Conservation (phyloP, 2,888 invertebrate genomes). For the Neocrepidodera transversa region DNA sequence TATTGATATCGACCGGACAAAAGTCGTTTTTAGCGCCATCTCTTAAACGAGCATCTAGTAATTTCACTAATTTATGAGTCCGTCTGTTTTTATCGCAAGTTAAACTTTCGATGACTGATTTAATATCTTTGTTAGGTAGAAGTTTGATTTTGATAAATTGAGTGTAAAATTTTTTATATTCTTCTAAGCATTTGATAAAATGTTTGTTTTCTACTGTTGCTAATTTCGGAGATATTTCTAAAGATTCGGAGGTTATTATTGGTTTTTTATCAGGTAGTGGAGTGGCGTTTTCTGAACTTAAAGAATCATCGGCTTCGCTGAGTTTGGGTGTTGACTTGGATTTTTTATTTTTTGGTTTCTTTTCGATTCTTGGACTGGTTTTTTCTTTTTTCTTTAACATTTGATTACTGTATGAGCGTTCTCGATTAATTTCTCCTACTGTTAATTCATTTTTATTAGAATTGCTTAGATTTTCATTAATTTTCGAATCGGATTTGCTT, state of each 20-base stretch:
- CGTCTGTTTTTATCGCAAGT: constrained; percentile 61
- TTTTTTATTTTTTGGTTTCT: constrained; percentile 67
- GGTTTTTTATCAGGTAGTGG: constrained; percentile 35
- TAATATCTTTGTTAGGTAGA: constrained; percentile 60
- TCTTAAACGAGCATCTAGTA: constrained; percentile 54
- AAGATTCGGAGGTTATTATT: constrained; percentile 29
- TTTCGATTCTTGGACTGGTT: constrained; percentile 63
- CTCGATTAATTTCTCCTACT: constrained; percentile 53
- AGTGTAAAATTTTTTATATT: constrained; percentile 57
- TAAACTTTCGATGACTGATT: constrained; percentile 60
- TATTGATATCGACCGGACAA: constrained; percentile 41
- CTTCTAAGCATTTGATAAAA: constrained; percentile 55
- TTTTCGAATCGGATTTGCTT: constrained; percentile 72
- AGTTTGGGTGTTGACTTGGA: constrained; percentile 66
- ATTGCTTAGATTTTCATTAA: constrained; percentile 61
- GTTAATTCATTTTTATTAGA: constrained; percentile 57
- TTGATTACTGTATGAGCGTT: constrained; percentile 60
- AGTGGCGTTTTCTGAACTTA: constrained; percentile 32
- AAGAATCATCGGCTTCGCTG: constrained; percentile 51
- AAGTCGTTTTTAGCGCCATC: constrained; percentile 42
- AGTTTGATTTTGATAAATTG: constrained; percentile 60
- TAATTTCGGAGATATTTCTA: constrained; percentile 35
- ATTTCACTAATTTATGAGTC: constrained; percentile 58
- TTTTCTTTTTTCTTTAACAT: constrained; percentile 61
- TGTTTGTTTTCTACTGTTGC: constrained; percentile 57